A percentile compares a stretch with the other conserved stretches of the same genome.
These are phyloP conservation scores for Coleophora deauratella DNA, from an alignment of 2,888 invertebrate species.

Conservation along the genomic window DNA sequence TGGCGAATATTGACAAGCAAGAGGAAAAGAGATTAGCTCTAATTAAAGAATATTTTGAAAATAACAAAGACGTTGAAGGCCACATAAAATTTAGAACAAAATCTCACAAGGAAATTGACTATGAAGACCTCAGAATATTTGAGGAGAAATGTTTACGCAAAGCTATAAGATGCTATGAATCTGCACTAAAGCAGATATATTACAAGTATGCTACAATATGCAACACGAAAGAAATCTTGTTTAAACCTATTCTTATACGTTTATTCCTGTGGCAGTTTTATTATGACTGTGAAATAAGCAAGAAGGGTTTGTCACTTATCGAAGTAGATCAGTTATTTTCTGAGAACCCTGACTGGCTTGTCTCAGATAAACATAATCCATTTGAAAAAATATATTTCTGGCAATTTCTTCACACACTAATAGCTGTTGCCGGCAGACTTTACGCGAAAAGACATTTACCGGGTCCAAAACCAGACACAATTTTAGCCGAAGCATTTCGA, in stretches of 20 bases:
- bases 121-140: slow-evolving; percentile 34
- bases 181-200: slow-evolving; percentile 64
- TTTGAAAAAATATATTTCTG: slow-evolving; percentile 77
- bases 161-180: slow-evolving; percentile 58
- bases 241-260: slow-evolving; percentile 54
- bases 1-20: slow-evolving; percentile 46
- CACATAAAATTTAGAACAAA: slow-evolving; percentile 8
- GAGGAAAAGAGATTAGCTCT: slow-evolving; percentile 34
- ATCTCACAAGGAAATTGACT: background rate
- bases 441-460: slow-evolving; percentile 50
- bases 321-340: slow-evolving; percentile 67
- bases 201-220: slow-evolving; percentile 65
- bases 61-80: slow-evolving; percentile 28
- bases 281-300: slow-evolving; percentile 68
- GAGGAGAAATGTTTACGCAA: slow-evolving; percentile 63
- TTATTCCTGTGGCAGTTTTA: slow-evolving; percentile 76
- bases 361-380: slow-evolving; percentile 62
- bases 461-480: slow-evolving; percentile 52
- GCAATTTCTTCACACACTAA: slow-evolving; percentile 74
- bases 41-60: slow-evolving; percentile 41
- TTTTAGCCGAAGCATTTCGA: slow-evolving; percentile 65
- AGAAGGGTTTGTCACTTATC: slow-evolving; percentile 60
- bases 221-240: slow-evolving; percentile 32
- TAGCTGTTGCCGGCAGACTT: slow-evolving; percentile 63
- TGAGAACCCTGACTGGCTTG: slow-evolving; percentile 58